These are phyloP conservation scores for Heliconius charithonia DNA, from an alignment of 2,888 invertebrate genomes.

Conservation along the genomic window DNA sequence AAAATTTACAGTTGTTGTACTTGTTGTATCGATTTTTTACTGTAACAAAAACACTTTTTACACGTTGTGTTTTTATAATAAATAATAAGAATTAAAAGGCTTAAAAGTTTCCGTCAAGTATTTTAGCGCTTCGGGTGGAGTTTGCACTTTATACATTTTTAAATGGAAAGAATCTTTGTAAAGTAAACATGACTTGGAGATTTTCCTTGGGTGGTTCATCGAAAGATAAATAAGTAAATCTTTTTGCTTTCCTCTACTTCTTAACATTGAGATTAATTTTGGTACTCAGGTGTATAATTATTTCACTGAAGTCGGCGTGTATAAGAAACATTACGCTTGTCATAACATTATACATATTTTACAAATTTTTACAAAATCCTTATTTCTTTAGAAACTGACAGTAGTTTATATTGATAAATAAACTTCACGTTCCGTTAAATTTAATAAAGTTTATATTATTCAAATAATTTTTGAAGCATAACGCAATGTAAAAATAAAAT, in stretches of 20 bases:
- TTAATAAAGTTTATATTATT: neutral
- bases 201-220: slow-evolving; percentile 30
- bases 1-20: neutral
- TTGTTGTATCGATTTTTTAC: neutral
- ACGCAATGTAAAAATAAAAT: neutral
- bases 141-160: slow-evolving; percentile 28
- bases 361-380: too few species aligned
- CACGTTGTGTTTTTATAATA: neutral
- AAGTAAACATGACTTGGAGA: slow-evolving; percentile 36
- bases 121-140: neutral
- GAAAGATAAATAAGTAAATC: slow-evolving; percentile 39
- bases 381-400: too few species aligned
- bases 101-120: slow-evolving; percentile 21
- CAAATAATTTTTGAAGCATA: neutral
- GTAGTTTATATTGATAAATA: neutral
- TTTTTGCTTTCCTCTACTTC: slow-evolving; percentile 31
- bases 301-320: slow-evolving; percentile 14
- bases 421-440: too few species aligned
- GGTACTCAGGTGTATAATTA: slow-evolving; percentile 28
- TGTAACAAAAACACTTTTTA: neutral
- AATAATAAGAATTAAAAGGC: slow-evolving; percentile 9
- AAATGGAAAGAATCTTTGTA: slow-evolving; percentile 28
- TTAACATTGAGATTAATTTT: slow-evolving; percentile 37
- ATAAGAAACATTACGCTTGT: slow-evolving; percentile 18
- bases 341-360: neutral